Percentiles rank a stretch among this genome's conserved stretches.
Conservation (phyloP, 2,797 vertebrate species). For the Uromys caudimaculatus region DNA sequence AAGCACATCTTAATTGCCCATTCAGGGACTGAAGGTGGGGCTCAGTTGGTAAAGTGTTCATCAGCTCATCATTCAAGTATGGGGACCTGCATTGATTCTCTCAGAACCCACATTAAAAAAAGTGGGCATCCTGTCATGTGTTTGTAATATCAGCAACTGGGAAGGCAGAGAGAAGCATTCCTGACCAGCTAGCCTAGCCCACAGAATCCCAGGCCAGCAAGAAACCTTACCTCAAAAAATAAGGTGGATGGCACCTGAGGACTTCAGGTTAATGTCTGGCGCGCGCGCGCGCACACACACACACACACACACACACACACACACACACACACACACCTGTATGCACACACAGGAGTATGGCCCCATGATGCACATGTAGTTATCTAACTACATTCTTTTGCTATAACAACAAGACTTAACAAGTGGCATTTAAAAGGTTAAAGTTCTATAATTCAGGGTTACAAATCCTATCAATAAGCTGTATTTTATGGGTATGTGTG, state of each 20-base stretch:
- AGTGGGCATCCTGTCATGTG: not conserved
- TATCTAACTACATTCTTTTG: conserved; percentile 32
- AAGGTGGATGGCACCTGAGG: not conserved
- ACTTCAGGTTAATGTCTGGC: not conserved
- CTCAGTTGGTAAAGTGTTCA: not conserved
- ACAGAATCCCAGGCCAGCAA: not conserved
- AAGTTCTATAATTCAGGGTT: not conserved
- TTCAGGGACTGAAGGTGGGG: not conserved
- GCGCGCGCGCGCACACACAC: not conserved
- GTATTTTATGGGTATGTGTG: not conserved
- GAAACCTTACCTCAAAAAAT: not conserved
- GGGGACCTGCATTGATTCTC: not conserved
- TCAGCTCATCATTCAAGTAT: not conserved
- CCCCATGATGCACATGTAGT: not conserved
- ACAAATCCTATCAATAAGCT: not conserved
- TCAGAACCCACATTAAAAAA: not conserved
- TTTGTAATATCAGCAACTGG: not conserved
- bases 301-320: not conserved
- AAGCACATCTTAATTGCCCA: conserved; percentile 5
- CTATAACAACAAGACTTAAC: not conserved
- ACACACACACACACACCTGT: not conserved
- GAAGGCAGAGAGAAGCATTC: not conserved
- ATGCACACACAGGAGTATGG: not conserved
- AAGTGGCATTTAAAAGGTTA: not conserved
- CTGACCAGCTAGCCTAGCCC: not conserved